Evolutionary conservation across 2,797 vertebrate genomes (phyloP).

Genomic region (Gallinago stenura): DNA sequence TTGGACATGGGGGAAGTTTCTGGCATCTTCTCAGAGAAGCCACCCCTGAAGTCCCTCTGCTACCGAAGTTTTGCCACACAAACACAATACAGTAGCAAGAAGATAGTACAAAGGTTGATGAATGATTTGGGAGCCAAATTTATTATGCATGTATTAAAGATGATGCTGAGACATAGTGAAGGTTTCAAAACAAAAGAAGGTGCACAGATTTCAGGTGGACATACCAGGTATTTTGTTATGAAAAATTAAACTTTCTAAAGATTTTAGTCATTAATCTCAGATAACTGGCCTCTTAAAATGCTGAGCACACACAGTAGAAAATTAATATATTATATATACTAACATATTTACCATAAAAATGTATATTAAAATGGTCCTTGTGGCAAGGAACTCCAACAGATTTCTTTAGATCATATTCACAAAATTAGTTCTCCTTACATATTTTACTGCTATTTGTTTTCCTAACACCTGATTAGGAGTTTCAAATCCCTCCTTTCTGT

Average conservation of each 20-base stretch:
- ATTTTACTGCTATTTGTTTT: not conserved
- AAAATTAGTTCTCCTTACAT: not conserved
- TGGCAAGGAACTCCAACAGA: not conserved
- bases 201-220: no score
- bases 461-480: not conserved
- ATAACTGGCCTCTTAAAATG: not conserved
- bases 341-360: not conserved
- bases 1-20: not conserved
- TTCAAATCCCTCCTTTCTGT: not conserved
- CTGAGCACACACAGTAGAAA: not conserved
- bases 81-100: not conserved
- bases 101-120: not conserved
- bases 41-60: not conserved
- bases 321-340: not conserved
- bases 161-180: not conserved
- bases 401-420: not conserved
- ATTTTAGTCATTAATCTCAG: not conserved
- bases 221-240: not conserved
- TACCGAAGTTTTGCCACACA: not conserved
- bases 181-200: not conserved
- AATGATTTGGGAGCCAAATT: not conserved
- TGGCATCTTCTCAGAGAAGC: not conserved
- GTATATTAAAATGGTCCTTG: not conserved
- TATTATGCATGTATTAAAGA: not conserved
- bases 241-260: not conserved